Conservation (phyloP, 2,797 vertebrate species). For the Allobates femoralis region DNA sequence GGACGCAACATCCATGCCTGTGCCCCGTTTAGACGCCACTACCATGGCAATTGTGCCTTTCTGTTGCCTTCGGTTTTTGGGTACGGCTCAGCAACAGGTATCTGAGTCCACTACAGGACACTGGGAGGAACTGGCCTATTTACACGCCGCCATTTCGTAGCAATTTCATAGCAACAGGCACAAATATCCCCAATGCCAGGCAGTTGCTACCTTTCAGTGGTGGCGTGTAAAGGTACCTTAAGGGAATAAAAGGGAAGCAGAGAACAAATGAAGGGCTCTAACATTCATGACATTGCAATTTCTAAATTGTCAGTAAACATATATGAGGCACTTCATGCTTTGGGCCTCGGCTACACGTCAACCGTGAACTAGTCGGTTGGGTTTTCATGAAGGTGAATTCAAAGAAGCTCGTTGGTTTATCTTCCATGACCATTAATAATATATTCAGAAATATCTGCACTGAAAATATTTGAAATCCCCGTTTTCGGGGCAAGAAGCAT, state of each 20-base stretch:
- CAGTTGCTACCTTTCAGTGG: no score
- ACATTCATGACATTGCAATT: neutral
- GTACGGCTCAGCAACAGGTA: no score
- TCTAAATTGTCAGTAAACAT: neutral
- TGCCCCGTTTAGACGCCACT: no score
- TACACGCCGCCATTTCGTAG: no score
- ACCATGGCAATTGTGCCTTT: no score
- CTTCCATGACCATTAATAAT: neutral
- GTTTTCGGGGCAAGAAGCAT: neutral
- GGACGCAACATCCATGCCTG: no score
- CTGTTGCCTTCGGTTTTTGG: no score
- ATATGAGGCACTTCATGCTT: neutral
- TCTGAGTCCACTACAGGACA: no score
- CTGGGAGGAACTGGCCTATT: no score
- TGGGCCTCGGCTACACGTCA: neutral
- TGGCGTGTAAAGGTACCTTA: no score
- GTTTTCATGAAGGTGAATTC: neutral
- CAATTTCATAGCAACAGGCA: no score
- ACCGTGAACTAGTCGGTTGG: neutral
- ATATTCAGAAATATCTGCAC: conserved; percentile 9
- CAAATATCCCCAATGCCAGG: no score
- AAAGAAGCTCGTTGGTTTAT: neutral
- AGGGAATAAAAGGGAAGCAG: neutral
- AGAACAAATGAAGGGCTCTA: neutral
- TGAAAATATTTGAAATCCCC: neutral